Base-by-base conservation (phyloP, 2,888 invertebrate species). In the Agriopis marginaria region DNA sequence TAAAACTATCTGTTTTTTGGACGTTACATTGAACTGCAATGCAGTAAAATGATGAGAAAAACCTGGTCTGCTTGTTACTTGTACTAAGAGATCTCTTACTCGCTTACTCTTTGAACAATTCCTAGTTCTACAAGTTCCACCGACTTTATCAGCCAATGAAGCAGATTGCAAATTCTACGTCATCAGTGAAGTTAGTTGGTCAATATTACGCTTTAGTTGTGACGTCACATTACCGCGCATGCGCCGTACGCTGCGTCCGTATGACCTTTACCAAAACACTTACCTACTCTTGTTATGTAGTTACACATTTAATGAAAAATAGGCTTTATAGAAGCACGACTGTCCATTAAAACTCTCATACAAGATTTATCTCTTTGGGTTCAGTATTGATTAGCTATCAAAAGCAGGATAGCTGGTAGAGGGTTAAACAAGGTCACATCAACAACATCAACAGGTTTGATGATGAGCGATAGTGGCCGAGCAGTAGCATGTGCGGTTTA, bases 161-260 rank as follows among this genome's bases (percentile, higher is more conserved):
- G 14, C 42, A 0, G 9, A n/a, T 51, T 47, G 49, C 45, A 17
- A 42, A 14, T 32, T 0, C 54, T 54, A 69, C 68, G 68, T 69
- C 63, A 67, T 23, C 7, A 6, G 12, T 44, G 58, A 53, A 62
- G 64, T 53, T 66, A 71, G 79, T 87, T 88, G 82, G 91, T 91
- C 92, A 90, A 92, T 92, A 92, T 82, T 77, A 75, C 80, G 80
- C 79, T 80, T 77, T 75, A 69, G 79, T 23, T 42, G 80, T 86
- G 87, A 89, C 90, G 91, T 90, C 85, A 86, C 79, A 53, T 72
- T 44, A 86, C 82, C 87, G 90, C 91, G 93, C 92, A 91, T 91
- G 91, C 69, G 58, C 78, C 32, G 47, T 67, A 6, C 42, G 11
- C 40, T 54, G 58, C 68, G 83, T 76, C 81, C 82, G 76, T 81